These are phyloP conservation scores for Melieria crassipennis DNA, from an alignment of 2,888 invertebrate genomes.

Conservation along the genomic window DNA sequence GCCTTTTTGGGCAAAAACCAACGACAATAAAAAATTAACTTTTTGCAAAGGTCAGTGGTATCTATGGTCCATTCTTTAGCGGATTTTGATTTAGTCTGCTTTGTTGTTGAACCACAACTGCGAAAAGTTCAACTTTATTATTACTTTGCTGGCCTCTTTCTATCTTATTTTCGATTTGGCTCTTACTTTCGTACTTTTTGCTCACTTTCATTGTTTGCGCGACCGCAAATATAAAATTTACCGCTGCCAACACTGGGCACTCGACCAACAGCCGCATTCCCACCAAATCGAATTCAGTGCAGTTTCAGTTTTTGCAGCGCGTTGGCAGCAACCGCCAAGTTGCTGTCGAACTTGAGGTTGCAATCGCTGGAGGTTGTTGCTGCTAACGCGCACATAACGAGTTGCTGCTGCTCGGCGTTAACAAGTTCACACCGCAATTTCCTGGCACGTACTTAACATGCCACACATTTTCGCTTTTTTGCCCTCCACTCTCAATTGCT, in stretches of 20 bases:
- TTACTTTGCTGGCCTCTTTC: too few relatives aligned
- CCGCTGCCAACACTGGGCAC: background rate
- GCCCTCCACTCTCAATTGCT: too few relatives aligned
- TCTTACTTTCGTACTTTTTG: too few relatives aligned
- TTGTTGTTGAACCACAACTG: too few relatives aligned
- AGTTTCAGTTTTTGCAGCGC: constrained; percentile 3
- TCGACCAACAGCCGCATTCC: background rate
- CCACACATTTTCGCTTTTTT: constrained; percentile 10
- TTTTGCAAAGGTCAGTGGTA: too few relatives aligned
- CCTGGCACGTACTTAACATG: constrained; percentile 49
- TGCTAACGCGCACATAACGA: background rate
- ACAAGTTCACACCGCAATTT: constrained; percentile 51
- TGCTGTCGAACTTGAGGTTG: background rate
- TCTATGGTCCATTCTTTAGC: too few relatives aligned
- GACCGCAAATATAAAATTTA: constrained; percentile 15
- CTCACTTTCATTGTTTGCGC: background rate
- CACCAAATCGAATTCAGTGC: background rate
- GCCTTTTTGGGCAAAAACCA: too few relatives aligned
- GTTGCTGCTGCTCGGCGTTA: constrained; percentile 36
- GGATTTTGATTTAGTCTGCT: too few relatives aligned
- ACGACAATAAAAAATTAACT: too few relatives aligned
- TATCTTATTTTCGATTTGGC: too few relatives aligned
- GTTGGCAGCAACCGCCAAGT: constrained; percentile 1
- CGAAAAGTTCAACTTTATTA: too few relatives aligned
- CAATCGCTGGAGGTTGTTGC: background rate